Evolutionary conservation across 2,113 vertebrate species (phyloP).

Genomic region (Neofelis nebulosa): DNA sequence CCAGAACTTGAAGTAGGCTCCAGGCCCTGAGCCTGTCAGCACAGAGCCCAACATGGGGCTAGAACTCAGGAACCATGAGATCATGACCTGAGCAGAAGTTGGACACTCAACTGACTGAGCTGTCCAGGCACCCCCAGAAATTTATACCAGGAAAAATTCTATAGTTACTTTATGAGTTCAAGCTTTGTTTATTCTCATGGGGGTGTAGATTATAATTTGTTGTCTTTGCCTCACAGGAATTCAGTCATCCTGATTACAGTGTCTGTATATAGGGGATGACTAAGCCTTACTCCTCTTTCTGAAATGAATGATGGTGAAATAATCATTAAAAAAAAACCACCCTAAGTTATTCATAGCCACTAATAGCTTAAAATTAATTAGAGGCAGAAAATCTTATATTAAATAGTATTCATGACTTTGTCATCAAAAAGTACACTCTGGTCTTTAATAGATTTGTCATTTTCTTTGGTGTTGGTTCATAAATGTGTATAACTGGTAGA

Average conservation of each 20-base stretch:
- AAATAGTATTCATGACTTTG: neutral
- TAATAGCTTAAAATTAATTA: conserved; percentile 45
- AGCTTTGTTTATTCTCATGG: conserved; percentile 4
- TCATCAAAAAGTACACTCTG: conserved; percentile 9
- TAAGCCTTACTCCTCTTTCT: neutral
- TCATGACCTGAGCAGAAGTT: no score
- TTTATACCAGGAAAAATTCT: neutral
- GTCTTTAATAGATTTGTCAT: conserved; percentile 49
- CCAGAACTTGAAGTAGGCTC: no score
- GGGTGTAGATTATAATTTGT: neutral
- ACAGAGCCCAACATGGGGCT: no score
- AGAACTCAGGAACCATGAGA: no score
- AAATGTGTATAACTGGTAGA: neutral
- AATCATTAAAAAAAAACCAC: neutral
- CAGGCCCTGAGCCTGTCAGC: no score
- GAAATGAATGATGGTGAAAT: conserved; percentile 37
- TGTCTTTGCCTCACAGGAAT: neutral
- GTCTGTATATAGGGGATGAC: neutral
- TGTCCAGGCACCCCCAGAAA: neutral
- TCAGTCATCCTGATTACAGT: neutral
- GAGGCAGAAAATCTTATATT: neutral
- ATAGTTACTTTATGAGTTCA: conserved; percentile 17
- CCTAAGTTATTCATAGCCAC: neutral
- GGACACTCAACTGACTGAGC: no score
- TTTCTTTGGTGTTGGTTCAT: conserved; percentile 51